These are phyloP conservation scores for Styela plicata DNA, from an alignment of 23 tunicate species.

Conservation along the genomic window DNA sequence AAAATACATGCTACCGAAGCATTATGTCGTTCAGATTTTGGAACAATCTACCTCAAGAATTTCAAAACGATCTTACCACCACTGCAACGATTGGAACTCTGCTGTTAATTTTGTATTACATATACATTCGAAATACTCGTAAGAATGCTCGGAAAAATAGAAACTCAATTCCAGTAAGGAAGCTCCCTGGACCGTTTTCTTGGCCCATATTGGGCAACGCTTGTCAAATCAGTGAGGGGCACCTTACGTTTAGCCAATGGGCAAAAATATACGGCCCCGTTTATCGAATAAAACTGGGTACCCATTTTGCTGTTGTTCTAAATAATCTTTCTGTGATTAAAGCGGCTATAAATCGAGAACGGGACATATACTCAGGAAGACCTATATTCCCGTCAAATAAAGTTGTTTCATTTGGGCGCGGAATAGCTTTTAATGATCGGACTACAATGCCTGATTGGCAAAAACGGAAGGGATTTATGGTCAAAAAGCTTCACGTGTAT, in stretches of 20 bases:
- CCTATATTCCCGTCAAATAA: constrained; percentile 14
- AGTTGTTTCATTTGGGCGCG: constrained; percentile 28
- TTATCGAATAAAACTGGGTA: constrained; percentile 32
- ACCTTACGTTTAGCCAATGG: constrained; percentile 12
- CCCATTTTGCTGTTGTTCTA: constrained; percentile 21
- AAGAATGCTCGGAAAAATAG: not conserved
- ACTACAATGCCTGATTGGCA: constrained; percentile 19
- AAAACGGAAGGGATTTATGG: constrained; percentile 13
- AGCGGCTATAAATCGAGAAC: constrained; percentile 22
- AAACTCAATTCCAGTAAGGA: not conserved
- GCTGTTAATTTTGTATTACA: not conserved
- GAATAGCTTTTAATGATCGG: constrained; percentile 32
- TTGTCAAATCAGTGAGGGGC: constrained; percentile 22
- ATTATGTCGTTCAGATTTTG: not conserved
- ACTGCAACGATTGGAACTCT: not conserved
- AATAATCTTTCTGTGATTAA: constrained; percentile 8
- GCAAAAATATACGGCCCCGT: constrained; percentile 46
- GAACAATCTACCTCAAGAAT: not conserved
- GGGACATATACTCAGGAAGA: constrained; percentile 32
- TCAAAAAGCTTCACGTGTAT: constrained; percentile 19
- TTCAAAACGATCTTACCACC: not conserved
- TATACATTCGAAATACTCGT: not conserved
- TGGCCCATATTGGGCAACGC: constrained; percentile 56
- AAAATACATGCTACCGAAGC: not conserved
- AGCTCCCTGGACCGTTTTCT: constrained; percentile 42